Evolutionary conservation across 2,888 invertebrate genomes (phyloP), one percentile per base, ranked within the genome.

Genomic region (Leptopilina myrica): DNA sequence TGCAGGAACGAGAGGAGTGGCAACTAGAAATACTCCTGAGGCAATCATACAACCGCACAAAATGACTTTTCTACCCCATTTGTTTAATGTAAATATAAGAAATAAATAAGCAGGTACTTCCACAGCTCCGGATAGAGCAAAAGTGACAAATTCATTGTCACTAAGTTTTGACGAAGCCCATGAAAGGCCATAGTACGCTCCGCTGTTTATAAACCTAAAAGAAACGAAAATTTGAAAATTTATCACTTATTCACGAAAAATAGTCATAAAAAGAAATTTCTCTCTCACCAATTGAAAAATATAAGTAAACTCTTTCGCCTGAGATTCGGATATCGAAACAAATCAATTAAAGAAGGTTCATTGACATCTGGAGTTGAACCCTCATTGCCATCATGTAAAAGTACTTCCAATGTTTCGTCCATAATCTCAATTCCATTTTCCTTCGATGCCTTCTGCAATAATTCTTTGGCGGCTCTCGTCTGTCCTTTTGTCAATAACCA

Each of bases 111-210:
- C 96, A 0, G 96, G 96, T 81, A 96, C 93, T 92, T 96, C 96
- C 0, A 96, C 95, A n/a, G 94, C 93, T 4, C 96, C 96, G 8
- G 95, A 95, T 84, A 96, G 93, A 5, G 95, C 92, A 89, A 96
- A 96, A 90, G 96, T 96, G n/a, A 96, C 85, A 85, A 95, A 94
- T 78, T 94, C 94, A 89, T 96, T 95, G 46, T 95, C 95, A 8
- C 95, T 95, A 76, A 96, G 93, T 87, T 94, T 95, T 75, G 94
- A 95, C 5, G 95, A 95, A 88, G 95, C 95, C 95, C 96, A 95
- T 0, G 96, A 96, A 8, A 96, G 91, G 0, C 96, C 96, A 87
- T 96, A 96, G 90, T 96, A 96, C 9, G 95, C 95, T 80, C 95
- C 95, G 86, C 95, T 95, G 88, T 95, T 95, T 20, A 95, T 96